Conservation (phyloP, 2,113 vertebrate species). For the Lutjanus erythropterus region DNA sequence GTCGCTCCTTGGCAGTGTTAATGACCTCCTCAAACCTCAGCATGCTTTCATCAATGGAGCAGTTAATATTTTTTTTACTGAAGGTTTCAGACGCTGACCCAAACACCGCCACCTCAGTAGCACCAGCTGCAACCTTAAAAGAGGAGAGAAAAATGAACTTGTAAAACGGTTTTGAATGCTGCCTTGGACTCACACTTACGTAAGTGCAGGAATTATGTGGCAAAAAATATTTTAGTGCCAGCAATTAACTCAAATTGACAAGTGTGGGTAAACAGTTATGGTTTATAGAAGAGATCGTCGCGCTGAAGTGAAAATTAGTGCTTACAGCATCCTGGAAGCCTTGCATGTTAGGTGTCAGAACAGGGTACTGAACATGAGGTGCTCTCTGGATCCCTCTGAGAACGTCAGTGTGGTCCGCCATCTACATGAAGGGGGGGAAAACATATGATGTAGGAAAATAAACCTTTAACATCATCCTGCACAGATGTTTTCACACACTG, state of each 20-base stretch:
- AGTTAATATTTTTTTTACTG: constrained; percentile 93
- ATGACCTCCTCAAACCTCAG: constrained; percentile 90
- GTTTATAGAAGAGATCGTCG: constrained; percentile 17
- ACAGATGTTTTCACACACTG: constrained; percentile 41
- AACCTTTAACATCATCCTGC: constrained; percentile 35
- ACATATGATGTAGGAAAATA: constrained; percentile 60
- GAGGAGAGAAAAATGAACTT: constrained; percentile 45
- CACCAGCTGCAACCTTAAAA: constrained; percentile 91
- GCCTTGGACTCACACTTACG: constrained; percentile 21
- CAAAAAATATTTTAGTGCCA: constrained; percentile 7
- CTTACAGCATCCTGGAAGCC: constrained; percentile 95
- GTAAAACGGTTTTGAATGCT: constrained; percentile 15
- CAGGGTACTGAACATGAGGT: constrained; percentile 91
- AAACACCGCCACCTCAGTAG: constrained; percentile 94
- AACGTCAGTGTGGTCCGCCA: constrained; percentile 95
- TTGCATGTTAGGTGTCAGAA: constrained; percentile 94
- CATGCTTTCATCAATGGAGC: constrained; percentile 95
- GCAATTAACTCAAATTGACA: constrained; percentile 41
- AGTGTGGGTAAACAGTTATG: constrained; percentile 12
- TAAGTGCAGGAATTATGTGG: constrained; percentile 22
- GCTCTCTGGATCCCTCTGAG: constrained; percentile 88
- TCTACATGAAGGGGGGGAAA: constrained; percentile 83
- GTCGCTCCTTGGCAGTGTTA: constrained; percentile 86
- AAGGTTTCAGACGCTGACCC: constrained; percentile 95
- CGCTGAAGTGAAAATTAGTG: constrained; percentile 57